Base-by-base conservation (phyloP, 2,888 invertebrate species). In the Tachina fera region DNA sequence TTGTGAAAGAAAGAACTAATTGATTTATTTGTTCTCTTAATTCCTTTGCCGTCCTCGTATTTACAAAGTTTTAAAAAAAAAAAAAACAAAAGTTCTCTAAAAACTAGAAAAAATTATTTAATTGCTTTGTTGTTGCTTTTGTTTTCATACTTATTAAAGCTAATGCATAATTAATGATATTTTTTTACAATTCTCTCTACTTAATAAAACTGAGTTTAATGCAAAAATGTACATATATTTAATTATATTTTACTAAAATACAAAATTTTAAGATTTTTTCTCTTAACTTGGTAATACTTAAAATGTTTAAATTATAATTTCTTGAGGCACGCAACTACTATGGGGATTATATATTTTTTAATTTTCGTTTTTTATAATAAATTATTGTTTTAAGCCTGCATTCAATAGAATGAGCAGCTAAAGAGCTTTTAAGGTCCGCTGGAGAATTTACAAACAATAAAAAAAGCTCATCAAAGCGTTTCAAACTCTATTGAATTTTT, bases 281-380 rank as follows among this genome's bases (percentile, higher is more conserved):
- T 58, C 19, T 39, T 58, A 16, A 41, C 31, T 61, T 45, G 13
- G 56, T 60, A 31, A 11, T 65, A 61, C n/a, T 80, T 78, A 43
- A 71, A 61, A 58, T 43, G 70, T 84, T 75, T 82, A 31, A 82
- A 85, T 63, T 79, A 79, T 56, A 71, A 65, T 86, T 82, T 74
- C 11, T 83, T 31, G 83, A 86, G 83, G 85, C 85, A 86, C 85
- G 71, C 83, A 86, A 83, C 85, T 86, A 86, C 75, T 71, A 71
- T 82, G 82, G 77, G 84, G 80, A 81, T 31, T 85, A 31, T 31
- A 58, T 63, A n/a, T 61, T 58, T 74, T 78, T 11, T 22, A 49
- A 31, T 31, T 31, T 31, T 6, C 6, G 2, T 6, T 31, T 68
- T 56, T 75, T 51, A 22, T 75, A 41, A 81, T 67, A 71, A 80